These are phyloP conservation scores for Halictus quadricinctus DNA, from an alignment of 2,888 invertebrate species.

Conservation along the genomic window DNA sequence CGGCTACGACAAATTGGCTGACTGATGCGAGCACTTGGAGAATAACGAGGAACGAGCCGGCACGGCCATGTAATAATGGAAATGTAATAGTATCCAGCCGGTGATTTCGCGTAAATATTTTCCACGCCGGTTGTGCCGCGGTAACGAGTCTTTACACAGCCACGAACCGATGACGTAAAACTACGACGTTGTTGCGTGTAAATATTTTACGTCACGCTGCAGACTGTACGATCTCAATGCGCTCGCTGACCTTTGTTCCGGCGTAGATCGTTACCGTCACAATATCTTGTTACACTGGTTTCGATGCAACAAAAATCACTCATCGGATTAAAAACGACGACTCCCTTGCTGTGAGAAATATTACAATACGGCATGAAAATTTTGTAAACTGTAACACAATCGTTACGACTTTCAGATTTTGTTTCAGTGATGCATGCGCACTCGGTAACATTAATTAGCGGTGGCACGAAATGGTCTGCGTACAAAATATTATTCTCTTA, in stretches of 20 bases:
- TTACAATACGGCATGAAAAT: not conserved
- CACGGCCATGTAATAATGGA: not conserved
- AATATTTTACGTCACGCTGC: not conserved
- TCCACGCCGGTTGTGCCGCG: not conserved
- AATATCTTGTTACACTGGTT: not conserved
- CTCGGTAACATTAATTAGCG: not conserved
- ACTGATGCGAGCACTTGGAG: constrained; percentile 39
- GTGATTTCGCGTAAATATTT: not conserved
- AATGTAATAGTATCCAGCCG: not conserved
- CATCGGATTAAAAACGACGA: not conserved
- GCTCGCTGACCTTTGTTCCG: not conserved
- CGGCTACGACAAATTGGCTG: constrained; percentile 44
- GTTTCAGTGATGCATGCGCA: too few relatives aligned
- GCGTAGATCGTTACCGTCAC: not conserved
- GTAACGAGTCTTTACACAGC: not conserved
- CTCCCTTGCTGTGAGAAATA: not conserved
- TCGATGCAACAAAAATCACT: not conserved
- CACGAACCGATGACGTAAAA: not conserved
- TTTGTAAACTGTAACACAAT: not conserved
- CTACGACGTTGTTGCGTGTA: not conserved
- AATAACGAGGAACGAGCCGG: constrained; percentile 42
- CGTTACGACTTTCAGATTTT: too few relatives aligned
- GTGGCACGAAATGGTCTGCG: too few relatives aligned
- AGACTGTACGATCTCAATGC: not conserved
- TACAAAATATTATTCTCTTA: too few relatives aligned